Base-by-base conservation (phyloP, 2,113 vertebrate species). In the Hemicordylus capensis region DNA sequence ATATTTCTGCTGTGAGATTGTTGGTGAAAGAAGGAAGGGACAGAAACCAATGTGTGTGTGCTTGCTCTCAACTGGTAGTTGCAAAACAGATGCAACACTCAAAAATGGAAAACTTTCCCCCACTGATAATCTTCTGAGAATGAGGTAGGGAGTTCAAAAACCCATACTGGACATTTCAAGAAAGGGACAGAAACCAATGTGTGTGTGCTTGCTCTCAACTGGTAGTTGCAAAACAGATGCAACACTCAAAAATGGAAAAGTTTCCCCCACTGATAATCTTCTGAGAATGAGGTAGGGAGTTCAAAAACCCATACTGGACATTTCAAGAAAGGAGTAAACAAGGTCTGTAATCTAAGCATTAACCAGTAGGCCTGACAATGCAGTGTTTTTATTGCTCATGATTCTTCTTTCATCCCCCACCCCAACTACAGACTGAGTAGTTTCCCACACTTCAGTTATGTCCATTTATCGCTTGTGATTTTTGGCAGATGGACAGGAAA, bases 401-500 rank as follows among this genome's bases (percentile, higher is more conserved):
- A 89, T 72, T 91, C 92, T 89, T 94, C 93, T 95, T 95, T 94
- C 95, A 91, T 91, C 93, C 93, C 82, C 85, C 46, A 14, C 69
- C 67, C 84, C 66, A 87, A 91, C 91, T 88, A 89, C 89, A 94
- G 46, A 90, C 77, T 92, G 89, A 83, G 87, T 77, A 86, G 89
- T 96, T 97, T 98, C 97, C 97, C 98, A 97, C 96, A 97, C 95
- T 96, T 90, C 79, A 91, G 90, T 91, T 91, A 90, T 80, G 93
- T 91, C 91, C 93, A 77, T 95, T 97, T 96, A 96, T 96, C 97
- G 93, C 81, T 87, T 97, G 97, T 98, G 97, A 97, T 95, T 96
- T 97, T 97, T 98, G 98, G 98, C 97, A 97, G 95, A 94, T 90
- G 90, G 92, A 91, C 90, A 96, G 98, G 98, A 98, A 98, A 96